Evolutionary conservation across 2,113 vertebrate genomes (phyloP).

Genomic region (Lepisosteus osseus): DNA sequence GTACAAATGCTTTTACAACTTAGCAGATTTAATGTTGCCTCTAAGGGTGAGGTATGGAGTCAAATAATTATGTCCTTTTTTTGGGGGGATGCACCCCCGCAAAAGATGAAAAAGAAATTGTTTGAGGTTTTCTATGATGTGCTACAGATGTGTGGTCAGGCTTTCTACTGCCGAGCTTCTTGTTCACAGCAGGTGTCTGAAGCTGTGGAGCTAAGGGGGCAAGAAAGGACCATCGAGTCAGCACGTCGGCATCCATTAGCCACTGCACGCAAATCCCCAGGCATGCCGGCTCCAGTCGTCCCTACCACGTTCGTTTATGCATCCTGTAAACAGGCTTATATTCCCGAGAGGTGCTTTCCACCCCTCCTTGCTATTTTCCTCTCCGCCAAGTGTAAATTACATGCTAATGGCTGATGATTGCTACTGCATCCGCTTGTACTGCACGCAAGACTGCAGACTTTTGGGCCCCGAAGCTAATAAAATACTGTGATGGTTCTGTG

Average conservation of each 20-base stretch:
- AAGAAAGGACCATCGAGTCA: conserved; percentile 31
- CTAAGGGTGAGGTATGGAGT: no score
- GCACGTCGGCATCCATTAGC: conserved; percentile 29
- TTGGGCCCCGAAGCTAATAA: conserved; percentile 24
- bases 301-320: neutral
- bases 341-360: neutral
- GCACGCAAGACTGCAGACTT: conserved; percentile 19
- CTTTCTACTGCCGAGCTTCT: neutral
- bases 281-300: neutral
- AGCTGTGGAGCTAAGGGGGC: conserved; percentile 29
- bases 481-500: conserved; percentile 18
- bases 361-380: conserved; percentile 4
- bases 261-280: neutral
- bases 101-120: no score
- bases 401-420: conserved; percentile 27
- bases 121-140: no score
- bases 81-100: no score
- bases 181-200: conserved; percentile 20
- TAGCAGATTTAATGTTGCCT: no score
- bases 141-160: neutral
- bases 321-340: neutral
- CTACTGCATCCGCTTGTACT: conserved; percentile 2
- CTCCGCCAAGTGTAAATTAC: conserved; percentile 18
- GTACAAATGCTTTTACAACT: no score
- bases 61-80: no score